Conservation (phyloP, 2,888 invertebrate genomes). For the Nemurella pictetii region DNA sequence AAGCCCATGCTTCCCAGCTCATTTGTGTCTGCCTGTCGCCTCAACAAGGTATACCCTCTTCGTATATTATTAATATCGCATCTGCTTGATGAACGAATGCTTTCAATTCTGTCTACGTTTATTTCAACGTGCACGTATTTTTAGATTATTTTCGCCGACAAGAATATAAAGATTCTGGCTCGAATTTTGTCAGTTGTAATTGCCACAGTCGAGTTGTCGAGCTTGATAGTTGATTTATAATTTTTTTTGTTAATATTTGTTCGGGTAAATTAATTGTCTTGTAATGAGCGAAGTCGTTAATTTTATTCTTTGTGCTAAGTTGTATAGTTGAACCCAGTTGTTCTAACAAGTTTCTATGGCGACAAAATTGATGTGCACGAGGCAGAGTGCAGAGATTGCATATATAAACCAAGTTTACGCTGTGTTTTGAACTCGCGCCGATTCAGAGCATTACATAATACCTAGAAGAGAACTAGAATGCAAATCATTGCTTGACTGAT, state of each 20-base stretch:
- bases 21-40: not conserved
- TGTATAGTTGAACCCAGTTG: not conserved
- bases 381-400: no score
- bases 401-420: no score
- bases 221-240: not conserved
- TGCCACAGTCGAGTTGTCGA: not conserved
- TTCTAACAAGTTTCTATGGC: not conserved
- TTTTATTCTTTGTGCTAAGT: no score
- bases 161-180: not conserved
- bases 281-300: not conserved
- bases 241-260: not conserved
- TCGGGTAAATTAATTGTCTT: not conserved
- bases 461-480: not conserved
- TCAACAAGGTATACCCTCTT: not conserved
- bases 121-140: not conserved
- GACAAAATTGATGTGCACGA: no score
- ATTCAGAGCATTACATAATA: no score
- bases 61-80: not conserved
- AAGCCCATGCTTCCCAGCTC: not conserved
- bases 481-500: not conserved
- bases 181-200: not conserved
- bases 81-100: not conserved
- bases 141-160: not conserved
- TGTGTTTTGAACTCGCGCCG: no score
- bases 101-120: not conserved